phyloP scores from a whole-genome alignment of 1,140 invertebrate species.

The Drosophila chauvacae region DNA sequence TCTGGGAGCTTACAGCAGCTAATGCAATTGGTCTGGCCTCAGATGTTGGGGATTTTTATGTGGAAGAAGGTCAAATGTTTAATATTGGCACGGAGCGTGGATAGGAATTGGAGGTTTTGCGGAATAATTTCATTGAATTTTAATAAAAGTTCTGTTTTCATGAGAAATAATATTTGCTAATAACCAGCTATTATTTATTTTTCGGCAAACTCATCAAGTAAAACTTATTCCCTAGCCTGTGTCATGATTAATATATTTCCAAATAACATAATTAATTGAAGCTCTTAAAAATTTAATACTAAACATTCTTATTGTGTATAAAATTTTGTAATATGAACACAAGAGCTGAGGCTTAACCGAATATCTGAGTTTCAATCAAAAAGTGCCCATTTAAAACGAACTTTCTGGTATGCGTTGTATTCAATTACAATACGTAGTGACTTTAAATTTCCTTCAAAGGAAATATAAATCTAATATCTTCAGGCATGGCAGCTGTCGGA shows the following conservation, averaged over 20 bases:
- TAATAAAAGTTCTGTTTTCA: neutral
- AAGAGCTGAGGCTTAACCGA: neutral
- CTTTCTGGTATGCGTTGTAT: neutral
- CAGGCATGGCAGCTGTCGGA: constrained; percentile 6
- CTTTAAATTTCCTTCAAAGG: neutral
- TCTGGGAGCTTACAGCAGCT: constrained; percentile 19
- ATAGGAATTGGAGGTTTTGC: neutral
- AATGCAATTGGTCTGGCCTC: constrained; percentile 23
- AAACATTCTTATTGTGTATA: neutral
- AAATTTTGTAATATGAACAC: no score
- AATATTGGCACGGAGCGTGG: neutral
- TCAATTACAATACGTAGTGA: neutral
- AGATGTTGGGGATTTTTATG: constrained; percentile 28
- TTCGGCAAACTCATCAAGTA: neutral
- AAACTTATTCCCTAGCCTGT: neutral
- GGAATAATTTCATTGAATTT: neutral
- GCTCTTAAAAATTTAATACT: neutral
- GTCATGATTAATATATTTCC: neutral
- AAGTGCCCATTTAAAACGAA: neutral
- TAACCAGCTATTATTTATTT: neutral
- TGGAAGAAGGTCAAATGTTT: constrained; percentile 7
- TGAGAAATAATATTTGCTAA: neutral
- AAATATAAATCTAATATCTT: constrained; percentile 15
- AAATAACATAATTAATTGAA: neutral
- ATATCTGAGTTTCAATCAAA: no score